Base-by-base conservation (phyloP, 2,888 invertebrate species). In the Leucozona laternaria region DNA sequence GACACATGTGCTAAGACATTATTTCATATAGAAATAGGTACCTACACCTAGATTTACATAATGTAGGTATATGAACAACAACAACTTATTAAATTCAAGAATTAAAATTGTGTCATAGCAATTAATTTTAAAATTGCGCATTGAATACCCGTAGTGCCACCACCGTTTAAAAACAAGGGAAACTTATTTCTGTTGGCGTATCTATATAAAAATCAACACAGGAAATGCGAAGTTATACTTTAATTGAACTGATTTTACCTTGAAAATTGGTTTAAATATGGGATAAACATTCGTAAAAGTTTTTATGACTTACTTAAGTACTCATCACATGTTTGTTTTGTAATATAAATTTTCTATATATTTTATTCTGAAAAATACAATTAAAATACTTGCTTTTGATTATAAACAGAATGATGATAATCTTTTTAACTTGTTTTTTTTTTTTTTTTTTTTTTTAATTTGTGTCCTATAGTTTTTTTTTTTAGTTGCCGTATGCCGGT, bases 171-270 rank as follows among this genome's bases (percentile, higher is more conserved):
- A 37, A 62, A 43, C 11, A 28, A 28, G 62, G 58, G 37, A 17
- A 37, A 22, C 15, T 28, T 31, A 15, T 10, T 60, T 37, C 15
- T 31, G n/a, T n/a, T 31, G 17, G 55, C 34, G 5, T 31, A 45
- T 31, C n/a, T 25, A 25, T 31, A 28, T 8, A 6, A 48, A 22
- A 48, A 66, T 57, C 37, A 64, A 79, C 57, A 66, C 64, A 66
- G 79, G 72, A 79, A 79, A 73, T 79, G 57, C 79, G 66, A 66
- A 48, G 48, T 66, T 57, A 57, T n/a, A 53, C 8, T 31, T 48
- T 40, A 79, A 37, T 55, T 64, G 11, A 28, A 66, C 66, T 48
- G 31, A 48, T 31, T 48, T 34, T 34, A 34, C 66, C 48, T 66
- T 66, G 66, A 48, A 66, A 66, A 66, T 43, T 43, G 62, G 43